Evolutionary conservation across 2,888 invertebrate genomes (phyloP), one percentile per base, ranked within the genome.

Genomic region (Leptopilina drosophilae): DNA sequence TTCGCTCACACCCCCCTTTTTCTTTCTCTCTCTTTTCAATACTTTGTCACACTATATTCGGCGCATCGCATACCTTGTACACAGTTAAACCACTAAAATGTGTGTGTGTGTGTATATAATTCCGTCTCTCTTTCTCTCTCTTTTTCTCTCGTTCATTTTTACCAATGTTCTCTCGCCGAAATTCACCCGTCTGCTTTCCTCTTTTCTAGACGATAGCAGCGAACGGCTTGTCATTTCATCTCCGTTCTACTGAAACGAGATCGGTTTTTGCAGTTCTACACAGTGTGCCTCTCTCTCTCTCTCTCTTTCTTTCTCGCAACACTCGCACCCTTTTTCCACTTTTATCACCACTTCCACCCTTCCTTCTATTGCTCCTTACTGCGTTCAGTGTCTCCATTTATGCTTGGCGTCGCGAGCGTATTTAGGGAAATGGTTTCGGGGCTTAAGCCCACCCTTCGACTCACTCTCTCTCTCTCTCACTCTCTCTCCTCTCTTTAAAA

Each of bases 231-330:
- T 85, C 82, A 82, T 82, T 80, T 78, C 85, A 79, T 83, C 85
- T 80, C 79, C 81, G 65, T 82, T 80, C 82, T 80, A 67, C 82
- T 79, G 77, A 75, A 80, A 81, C 81, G 80, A 83, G 87, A 87
- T 87, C 83, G 85, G 80, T 86, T 87, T 86, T 87, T 87, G 78
- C 82, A 77, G 76, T 49, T 77, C 80, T 53, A 20, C 64, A 20
- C 49, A 78, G 67, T 59, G 65, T 46, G 76, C 40, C 4, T 12
- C 9, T 12, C 49, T 49, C 4, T 12, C 9, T 12, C 49, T 49
- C 49, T 49, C 11, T 49, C 64, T 64, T 62, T 75, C 82, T 53
- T 12, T 79, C 79, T 12, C 42, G 26, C 59, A 8, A 42, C 42
- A 42, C 42, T 65, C 67, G 62, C 75, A 33, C 67, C 64, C 77